These are phyloP conservation scores for Conomelus anceps DNA, from an alignment of 2,888 invertebrate genomes.

Conservation along the genomic window DNA sequence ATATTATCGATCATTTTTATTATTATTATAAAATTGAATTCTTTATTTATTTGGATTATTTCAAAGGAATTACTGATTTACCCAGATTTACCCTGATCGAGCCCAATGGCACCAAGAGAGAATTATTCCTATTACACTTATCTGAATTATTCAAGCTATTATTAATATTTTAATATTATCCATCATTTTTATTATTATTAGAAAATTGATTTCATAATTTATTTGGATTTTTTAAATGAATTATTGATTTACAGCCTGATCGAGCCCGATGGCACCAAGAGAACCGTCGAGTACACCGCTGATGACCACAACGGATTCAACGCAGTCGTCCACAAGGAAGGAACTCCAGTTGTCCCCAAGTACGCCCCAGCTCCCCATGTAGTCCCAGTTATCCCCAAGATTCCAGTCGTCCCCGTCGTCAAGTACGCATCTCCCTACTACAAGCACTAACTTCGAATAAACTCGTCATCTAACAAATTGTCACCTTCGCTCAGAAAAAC, in stretches of 20 bases:
- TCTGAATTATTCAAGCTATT: not conserved
- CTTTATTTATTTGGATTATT: not conserved
- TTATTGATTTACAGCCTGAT: constrained; percentile 2
- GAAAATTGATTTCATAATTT: not conserved
- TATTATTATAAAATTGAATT: not conserved
- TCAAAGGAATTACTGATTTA: no score
- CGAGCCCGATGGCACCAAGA: constrained; percentile 8
- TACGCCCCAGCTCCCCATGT: not conserved
- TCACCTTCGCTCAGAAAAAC: not conserved
- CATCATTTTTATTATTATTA: not conserved
- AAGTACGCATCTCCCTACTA: constrained; percentile 1
- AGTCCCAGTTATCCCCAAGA: not conserved
- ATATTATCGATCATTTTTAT: not conserved
- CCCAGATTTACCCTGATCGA: constrained; percentile 7
- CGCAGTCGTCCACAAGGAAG: constrained; percentile 9
- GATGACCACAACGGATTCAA: constrained; percentile 12
- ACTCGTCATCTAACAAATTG: not conserved
- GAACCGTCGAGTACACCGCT: constrained; percentile 7
- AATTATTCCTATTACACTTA: not conserved
- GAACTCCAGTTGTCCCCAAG: not conserved
- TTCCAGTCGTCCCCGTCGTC: not conserved
- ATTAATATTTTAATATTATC: not conserved
- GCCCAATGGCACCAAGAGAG: constrained; percentile 5
- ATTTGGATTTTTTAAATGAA: no score
- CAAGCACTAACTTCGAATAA: not conserved